Base-by-base conservation (phyloP, 2,113 vertebrate species). In the Heliornis fulica region DNA sequence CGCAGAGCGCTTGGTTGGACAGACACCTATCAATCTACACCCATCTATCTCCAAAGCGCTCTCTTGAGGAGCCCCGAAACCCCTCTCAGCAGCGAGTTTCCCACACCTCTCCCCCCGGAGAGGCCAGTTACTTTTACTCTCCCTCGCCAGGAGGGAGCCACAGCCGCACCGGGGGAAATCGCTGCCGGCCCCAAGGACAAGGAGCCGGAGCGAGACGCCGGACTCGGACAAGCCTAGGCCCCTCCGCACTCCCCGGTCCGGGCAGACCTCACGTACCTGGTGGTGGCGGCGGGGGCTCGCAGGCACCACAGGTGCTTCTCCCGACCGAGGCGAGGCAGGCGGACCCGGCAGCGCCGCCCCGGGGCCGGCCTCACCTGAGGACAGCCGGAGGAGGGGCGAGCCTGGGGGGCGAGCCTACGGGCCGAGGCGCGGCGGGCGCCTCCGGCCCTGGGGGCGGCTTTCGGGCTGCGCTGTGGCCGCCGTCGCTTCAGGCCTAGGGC, bases 1-100 rank as follows among this genome's bases (percentile, higher is more conserved):
- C 28, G 40, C 4, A 1, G 36, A 23, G 18, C 0, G 15, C 13
- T 16, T 4, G 38, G 17, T 15, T 7, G 7, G 38, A 18, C 13
- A 5, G 0, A 17, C n/a, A 23, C 18, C 40, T 5, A 5, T 3
- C 46, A 15, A 43, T 43, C 41, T 22, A n/a, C n/a, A n/a, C n/a
- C n/a, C n/a, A 22, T 1, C 19, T 4, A 11, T 0, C 57, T 20
- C 50, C 48, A 1, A 29, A 28, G 41, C 3, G 11, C 32, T 8
- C 28, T 8, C n/a, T 15, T 2, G 13, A 14, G 25, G 20, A 36
- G 31, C 8, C 51, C 23, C 50, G 1, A 19, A 10, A 6, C 23
- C 51, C 21, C 32, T 60, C 57, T 51, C n/a, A 6, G 20, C 59
- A 20, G 32, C 19, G 7, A 10, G 15, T 14, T 29, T 28, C 40